Base-by-base conservation (phyloP, 2,113 vertebrate species). In the Martes martes region DNA sequence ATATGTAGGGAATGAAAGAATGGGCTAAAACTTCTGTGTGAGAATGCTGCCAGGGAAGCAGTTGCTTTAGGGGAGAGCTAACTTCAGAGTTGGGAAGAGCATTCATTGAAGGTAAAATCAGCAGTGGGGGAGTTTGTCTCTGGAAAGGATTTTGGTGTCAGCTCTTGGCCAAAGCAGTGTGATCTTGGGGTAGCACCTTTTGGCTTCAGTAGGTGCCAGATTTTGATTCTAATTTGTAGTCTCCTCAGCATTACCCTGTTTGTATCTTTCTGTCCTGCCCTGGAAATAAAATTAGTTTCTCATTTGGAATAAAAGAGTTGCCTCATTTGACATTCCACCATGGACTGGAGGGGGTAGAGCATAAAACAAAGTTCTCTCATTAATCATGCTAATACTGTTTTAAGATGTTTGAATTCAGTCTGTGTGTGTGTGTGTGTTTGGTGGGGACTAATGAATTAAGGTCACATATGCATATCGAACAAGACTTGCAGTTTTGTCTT, bases 381-480 rank as follows among this genome's bases (percentile, higher is more conserved):
- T 98, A 98, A 97, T 98, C 89, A 80, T 95, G 7, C 87, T 19
- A 24, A 73, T 86, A 95, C 94, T 98, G 96, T 98, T 98, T 98
- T 98, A 61, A 86, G 50, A 33, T 97, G 13, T 97, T 94, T 93
- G 78, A 86, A 36, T 93, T 94, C 5, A 57, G 28, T 79, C 23
- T 45, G 0, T 94, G 52, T 50, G 6, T 88, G 28, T 42, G 14
- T 39, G 14, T 2, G 8, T 26, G 69, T 33, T 15, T 28, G 33
- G 23, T 4, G 11, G 16, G 13, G 18, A 11, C 26, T 73, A 8
- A 21, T 91, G 63, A 89, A 39, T 89, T 88, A 76, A 95, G 84
- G 57, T 93, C 92, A 55, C 36, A 71, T 78, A 15, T 28, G 39
- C 5, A 89, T n/a, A 86, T 24, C 15, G 36, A 91, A 63, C 19